Evolutionary conservation across 30 jellyfish, hydroid and myxozoan species (phyloP).

Genomic region (Aurelia sp.): DNA sequence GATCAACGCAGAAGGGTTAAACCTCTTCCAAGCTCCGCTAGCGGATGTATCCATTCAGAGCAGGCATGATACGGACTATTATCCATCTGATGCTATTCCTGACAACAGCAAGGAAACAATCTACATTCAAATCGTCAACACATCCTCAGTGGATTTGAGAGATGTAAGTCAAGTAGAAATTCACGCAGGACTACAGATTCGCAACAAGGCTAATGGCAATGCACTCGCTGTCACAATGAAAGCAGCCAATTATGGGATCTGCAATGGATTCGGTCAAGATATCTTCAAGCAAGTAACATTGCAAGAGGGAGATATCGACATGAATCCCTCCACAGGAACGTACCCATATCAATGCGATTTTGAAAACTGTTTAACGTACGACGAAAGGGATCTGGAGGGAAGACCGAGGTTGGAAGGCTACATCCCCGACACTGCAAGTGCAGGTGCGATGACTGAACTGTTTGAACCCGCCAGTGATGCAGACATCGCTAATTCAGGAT

Average conservation of each 20-base stretch:
- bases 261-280: neutral
- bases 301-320: conserved; percentile 7
- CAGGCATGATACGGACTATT: neutral
- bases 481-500: too few species aligned
- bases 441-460: too few species aligned
- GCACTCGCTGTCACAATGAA: too few species aligned
- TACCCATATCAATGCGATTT: conserved; percentile 8
- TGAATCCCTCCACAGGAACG: conserved; percentile 3
- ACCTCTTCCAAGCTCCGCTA: neutral
- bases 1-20: neutral
- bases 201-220: too few species aligned
- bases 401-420: neutral
- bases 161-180: neutral
- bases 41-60: neutral
- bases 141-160: neutral
- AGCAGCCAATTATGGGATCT: neutral
- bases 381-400: neutral
- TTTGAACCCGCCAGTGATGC: too few species aligned
- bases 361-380: neutral
- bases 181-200: neutral
- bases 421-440: too few species aligned
- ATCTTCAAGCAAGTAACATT: neutral
- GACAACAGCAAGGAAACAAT: conserved; percentile 5
- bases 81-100: conserved; percentile 9
- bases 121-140: neutral